Base-by-base conservation (phyloP, 1,140 invertebrate species). In the Odontomachus brunneus region DNA sequence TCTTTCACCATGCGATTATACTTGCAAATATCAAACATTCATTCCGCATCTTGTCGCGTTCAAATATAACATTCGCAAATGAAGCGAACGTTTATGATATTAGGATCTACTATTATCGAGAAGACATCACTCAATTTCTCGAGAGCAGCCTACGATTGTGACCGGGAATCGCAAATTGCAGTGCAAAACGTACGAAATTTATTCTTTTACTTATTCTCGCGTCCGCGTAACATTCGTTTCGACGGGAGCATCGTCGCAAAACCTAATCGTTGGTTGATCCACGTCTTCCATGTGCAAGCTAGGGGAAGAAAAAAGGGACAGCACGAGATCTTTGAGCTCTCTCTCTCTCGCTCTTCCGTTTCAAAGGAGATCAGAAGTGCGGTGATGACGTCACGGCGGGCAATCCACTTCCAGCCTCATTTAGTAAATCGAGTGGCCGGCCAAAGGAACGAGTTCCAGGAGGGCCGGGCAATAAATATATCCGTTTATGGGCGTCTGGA, bases 321-420 rank as follows among this genome's bases (percentile, higher is more conserved):
- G 11, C 2, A 19, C 11, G 2, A 26, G 49, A n/a, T 38, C 86
- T 86, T 86, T 83, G 73, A 84, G 63, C 59, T 83, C 44, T 67
- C 38, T 44, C 38, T 44, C 38, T 44, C 38, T 44, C 9, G 3
- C 38, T 4, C 38, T 44, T 11, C 9, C 51, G 48, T 66, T 72
- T 87, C 80, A 78, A 87, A 86, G 71, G 62, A 14, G 74, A 66
- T 75, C 74, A 69, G n/a, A 60, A 85, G 76, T 82, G 67, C 62
- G 76, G 63, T 72, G 84, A 57, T 66, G 85, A 86, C 66, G 74
- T 84, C 74, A 84, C 57, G 44, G 38, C 22, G 75, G 72, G 78
- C 81, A 86, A 87, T 87, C 84, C 86, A 86, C 86, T 87, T 86
- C 81, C 73, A 81, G 62, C 26, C 81, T 87, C 76, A 86, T 87